Evolutionary conservation across 2,888 invertebrate genomes (phyloP).

Genomic region (Trimorus sp.): DNA sequence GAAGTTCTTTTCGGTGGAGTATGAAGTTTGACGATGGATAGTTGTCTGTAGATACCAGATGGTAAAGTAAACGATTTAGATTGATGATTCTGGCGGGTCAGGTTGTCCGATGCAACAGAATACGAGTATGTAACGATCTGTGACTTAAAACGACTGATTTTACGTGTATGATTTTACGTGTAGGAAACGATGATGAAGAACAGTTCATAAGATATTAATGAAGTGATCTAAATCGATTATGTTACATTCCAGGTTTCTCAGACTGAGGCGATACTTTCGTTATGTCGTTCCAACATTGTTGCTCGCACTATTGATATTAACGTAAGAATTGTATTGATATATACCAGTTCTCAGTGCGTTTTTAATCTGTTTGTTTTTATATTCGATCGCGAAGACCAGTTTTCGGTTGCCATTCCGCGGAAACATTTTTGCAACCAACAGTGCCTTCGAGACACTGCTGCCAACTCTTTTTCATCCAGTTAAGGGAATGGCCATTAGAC

Average conservation of each 20-base stretch:
- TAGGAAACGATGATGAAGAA: background rate
- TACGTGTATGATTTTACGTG: background rate
- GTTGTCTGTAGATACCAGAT: slow-evolving; percentile 35
- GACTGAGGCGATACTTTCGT: slow-evolving; percentile 41
- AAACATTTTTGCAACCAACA: too few species aligned
- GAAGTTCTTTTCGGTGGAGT: too few species aligned
- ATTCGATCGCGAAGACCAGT: too few species aligned
- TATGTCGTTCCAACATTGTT: slow-evolving; percentile 46
- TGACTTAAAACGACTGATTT: background rate
- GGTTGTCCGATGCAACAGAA: too few species aligned
- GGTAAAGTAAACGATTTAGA: slow-evolving; percentile 57
- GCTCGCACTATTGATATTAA: slow-evolving; percentile 35
- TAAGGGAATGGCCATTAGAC: too few species aligned
- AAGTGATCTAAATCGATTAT: slow-evolving; percentile 51
- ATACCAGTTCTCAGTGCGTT: background rate
- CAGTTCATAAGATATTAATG: background rate
- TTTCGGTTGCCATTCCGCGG: too few species aligned
- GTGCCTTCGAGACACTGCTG: too few species aligned
- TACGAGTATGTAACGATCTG: background rate
- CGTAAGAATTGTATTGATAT: slow-evolving; percentile 48
- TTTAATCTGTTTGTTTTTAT: slow-evolving; percentile 17
- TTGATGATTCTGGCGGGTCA: background rate
- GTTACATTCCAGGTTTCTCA: slow-evolving; percentile 55
- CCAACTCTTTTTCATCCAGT: too few species aligned
- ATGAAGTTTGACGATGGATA: background rate